Base-by-base conservation (phyloP, 2,113 vertebrate genomes). In the Neomonachus schauinslandi region DNA sequence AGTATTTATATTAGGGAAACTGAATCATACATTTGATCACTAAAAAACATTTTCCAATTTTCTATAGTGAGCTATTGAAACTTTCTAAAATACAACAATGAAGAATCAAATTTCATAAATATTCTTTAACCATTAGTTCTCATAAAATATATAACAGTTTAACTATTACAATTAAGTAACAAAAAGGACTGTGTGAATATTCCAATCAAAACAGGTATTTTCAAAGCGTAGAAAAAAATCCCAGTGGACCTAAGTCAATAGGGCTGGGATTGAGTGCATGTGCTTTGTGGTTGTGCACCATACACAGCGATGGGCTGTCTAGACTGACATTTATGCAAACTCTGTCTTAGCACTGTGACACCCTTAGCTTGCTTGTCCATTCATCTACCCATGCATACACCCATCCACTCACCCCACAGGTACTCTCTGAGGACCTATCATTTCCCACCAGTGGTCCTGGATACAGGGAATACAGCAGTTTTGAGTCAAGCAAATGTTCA, bases 1-100 rank as follows among this genome's bases (percentile, higher is more conserved):
- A 85, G 24, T 72, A 86, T 94, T 94, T 93, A 49, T 59, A 79
- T 72, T 74, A 93, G 74, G 46, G 89, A 95, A 96, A 28, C 81
- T 5, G 24, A 94, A 85, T 95, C 80, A 95, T 28, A 96, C 91
- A 95, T 92, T 24, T 61, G 4, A 93, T 91, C 36, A 67, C 46
- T 65, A 82, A 61, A 96, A 95, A 93, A 90, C 10, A 89, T 46
- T 96, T 92, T 82, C 82, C 28, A 93, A 77, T 67, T 69, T 67
- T 86, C 31, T 91, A 11, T 87, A 89, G 21, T 39, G 51, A 65
- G 10, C 21, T 72, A 86, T 46, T 80, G 69, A 94, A 69, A 71
- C 1, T 36, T 87, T 95, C 79, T 85, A 24, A 85, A 74, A 86
- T 65, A 85, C 63, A 93, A 88, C 95, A 67, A 53, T 19, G 36